Evolutionary conservation across 1,140 invertebrate species (phyloP).

Genomic region (Pararge aegeria): DNA sequence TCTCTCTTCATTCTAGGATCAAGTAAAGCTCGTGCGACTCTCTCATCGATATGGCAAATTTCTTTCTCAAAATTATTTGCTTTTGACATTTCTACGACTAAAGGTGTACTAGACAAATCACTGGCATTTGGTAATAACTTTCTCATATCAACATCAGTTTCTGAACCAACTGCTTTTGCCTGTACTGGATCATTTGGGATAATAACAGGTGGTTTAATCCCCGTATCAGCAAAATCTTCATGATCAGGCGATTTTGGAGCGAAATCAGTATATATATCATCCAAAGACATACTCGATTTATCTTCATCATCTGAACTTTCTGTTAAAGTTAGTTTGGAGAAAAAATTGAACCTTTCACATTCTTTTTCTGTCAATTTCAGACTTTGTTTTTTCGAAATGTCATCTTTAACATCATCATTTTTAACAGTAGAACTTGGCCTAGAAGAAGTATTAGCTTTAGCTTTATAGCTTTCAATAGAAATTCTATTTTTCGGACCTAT

Average conservation of each 20-base stretch:
- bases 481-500: slow-evolving; percentile 66
- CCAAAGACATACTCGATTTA: slow-evolving; percentile 29
- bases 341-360: slow-evolving; percentile 82
- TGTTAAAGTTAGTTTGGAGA: slow-evolving; percentile 53
- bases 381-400: slow-evolving; percentile 59
- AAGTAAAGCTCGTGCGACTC: slow-evolving; percentile 12
- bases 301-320: slow-evolving; percentile 57
- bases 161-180: slow-evolving; percentile 32
- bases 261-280: slow-evolving; percentile 49
- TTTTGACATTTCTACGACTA: slow-evolving; percentile 17
- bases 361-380: slow-evolving; percentile 75
- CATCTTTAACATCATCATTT: slow-evolving; percentile 36
- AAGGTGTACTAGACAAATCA: slow-evolving; percentile 1
- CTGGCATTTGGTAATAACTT: slow-evolving; percentile 34
- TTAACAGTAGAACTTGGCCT: slow-evolving; percentile 29
- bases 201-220: slow-evolving; percentile 54
- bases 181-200: slow-evolving; percentile 65
- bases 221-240: slow-evolving; percentile 45
- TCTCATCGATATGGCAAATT: slow-evolving; percentile 23
- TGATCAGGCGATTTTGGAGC: slow-evolving; percentile 71
- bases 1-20: slow-evolving; percentile 53
- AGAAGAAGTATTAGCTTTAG: slow-evolving; percentile 41
- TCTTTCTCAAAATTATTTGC: slow-evolving; percentile 9
- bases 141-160: slow-evolving; percentile 65
- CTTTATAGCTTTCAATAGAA: slow-evolving; percentile 76